Percentiles rank a stretch among this genome's conserved stretches.
Evolutionary conservation across 2,888 invertebrate genomes (phyloP).

Genomic region (Bugulina stolonifera): DNA sequence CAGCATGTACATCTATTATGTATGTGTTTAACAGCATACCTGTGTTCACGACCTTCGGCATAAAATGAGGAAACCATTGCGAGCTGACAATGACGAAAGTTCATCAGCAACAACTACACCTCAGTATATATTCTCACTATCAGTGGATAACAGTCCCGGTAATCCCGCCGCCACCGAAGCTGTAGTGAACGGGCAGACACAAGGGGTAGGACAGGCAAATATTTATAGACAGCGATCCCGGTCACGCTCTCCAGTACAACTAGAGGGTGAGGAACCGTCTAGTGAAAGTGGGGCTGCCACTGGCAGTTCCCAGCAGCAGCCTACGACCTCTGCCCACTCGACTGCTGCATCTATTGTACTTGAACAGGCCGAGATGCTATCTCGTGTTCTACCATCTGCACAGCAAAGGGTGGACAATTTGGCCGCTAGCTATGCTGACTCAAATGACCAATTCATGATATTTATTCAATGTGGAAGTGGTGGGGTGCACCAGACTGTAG

Average conservation of each 20-base stretch:
- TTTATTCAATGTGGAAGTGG: slow-evolving; percentile 1
- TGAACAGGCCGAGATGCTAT: slow-evolving; percentile 24
- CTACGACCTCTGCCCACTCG: background rate
- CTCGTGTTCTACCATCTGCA: slow-evolving; percentile 11
- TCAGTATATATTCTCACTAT: background rate
- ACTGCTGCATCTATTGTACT: slow-evolving; percentile 6
- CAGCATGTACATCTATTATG: no score
- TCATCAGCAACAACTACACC: background rate
- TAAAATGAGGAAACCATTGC: background rate
- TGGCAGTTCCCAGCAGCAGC: background rate
- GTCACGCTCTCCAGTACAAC: background rate
- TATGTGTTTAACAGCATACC: slow-evolving; percentile 87
- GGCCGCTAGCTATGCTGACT: background rate
- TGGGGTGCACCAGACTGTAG: slow-evolving; percentile 20
- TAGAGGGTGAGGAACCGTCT: background rate
- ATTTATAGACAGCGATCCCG: background rate
- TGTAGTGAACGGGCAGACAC: background rate
- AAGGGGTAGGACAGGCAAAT: background rate
- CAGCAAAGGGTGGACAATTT: slow-evolving; percentile 12
- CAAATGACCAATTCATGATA: slow-evolving; percentile 22
- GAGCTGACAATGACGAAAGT: background rate
- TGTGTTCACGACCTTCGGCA: slow-evolving; percentile 84
- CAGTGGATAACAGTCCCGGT: slow-evolving; percentile 8
- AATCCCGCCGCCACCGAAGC: background rate
- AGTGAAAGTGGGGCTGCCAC: no score